Base-by-base conservation (phyloP, 2,888 invertebrate genomes). In the Coelopa pilipes region DNA sequence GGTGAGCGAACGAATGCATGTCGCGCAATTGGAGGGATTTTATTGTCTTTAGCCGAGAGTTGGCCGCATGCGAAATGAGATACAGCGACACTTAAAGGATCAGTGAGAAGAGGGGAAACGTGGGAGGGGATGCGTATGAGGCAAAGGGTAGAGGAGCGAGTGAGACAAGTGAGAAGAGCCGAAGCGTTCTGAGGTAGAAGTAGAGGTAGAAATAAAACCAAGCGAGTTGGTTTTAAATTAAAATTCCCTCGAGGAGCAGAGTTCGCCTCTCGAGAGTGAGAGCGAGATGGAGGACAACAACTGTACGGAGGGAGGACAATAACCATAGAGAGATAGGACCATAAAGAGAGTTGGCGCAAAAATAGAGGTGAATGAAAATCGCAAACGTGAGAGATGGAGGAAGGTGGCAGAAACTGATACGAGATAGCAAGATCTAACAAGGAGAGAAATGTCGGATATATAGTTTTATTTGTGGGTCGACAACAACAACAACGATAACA, bases 1-100 rank as follows among this genome's bases (percentile, higher is more conserved):
- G n/a, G n/a, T n/a, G 21, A 57, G n/a, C 24, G 12, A 21, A 45
- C 45, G 46, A 11, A 10, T 21, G 19, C 49, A 21, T 49, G 17
- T 17, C 49, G 21, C 21, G 19, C 12, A 49, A 46, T 19, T 47
- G 12, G 17, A 17, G 19, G 19, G 47, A 49, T 65, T 65, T 65
- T 46, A 65, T 65, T 65, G 47, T 49, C 19, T 49, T 65, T 65
- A 19, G 46, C 45, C 10, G 24, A 17, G 63, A 24, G 24, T 45
- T 63, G 45, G 11, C 46, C 45, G 34, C 63, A 45, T 55, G 55
- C 55, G 55, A 55, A 55, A 55, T 19, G 55, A 59, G 45, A 63
- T 46, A 63, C 63, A 17, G 17, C 12, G 24, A 59, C 17, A 21
- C 19, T 59, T 59, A 59, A 59, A 24, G 24, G 57, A 19, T 21